Evolutionary conservation across 2,797 vertebrate species (phyloP), one percentile per base, ranked within the genome.

Genomic region (Sebastes itinus): DNA sequence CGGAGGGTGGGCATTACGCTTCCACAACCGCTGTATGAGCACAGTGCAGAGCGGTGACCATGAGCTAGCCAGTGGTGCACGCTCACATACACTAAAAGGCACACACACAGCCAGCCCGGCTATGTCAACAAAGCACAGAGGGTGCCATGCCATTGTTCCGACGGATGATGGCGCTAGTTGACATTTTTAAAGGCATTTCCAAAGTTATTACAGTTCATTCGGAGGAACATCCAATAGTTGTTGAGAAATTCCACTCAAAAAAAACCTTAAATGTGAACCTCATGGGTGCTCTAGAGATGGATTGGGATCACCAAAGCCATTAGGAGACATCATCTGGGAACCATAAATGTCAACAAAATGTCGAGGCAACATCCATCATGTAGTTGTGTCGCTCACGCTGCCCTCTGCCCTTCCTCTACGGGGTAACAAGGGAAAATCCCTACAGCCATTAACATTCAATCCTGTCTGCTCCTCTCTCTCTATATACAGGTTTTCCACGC

Each of bases 401-500:
- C 20, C 30, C 30, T 46, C 58, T 56, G 27, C 27, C 42, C n/a
- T 58, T 68, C 49, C 49, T 61, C 33, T 23, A 5, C 14, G 42
- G 22, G 14, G 20, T 35, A 27, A 46, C 64, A 56, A 7, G 33
- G 35, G 23, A 27, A 54, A 68, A 58, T n/a, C 35, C 32, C 11
- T 18, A 16, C 30, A 55, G 7, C 22, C 32, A 46, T 32, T n/a
- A 5, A 38, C 3, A 20, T 35, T 73, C 28, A 77, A 30, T 23
- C 7, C 7, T 13, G 1, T 78, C 35, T 77, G 8, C 78, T 60
- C n/a, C 16, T 67, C 27, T 84, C 33, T 67, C 23, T 84, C 16
- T 74, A 18, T 86, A 6, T 84, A 1, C 60, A 99, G 99, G 93
- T 97, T 11, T 99, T 99, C 92, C 97, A 97, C 20, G 98, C 97